Conservation (phyloP, 1,140 invertebrate species). For the Coenobita brevimanus region DNA sequence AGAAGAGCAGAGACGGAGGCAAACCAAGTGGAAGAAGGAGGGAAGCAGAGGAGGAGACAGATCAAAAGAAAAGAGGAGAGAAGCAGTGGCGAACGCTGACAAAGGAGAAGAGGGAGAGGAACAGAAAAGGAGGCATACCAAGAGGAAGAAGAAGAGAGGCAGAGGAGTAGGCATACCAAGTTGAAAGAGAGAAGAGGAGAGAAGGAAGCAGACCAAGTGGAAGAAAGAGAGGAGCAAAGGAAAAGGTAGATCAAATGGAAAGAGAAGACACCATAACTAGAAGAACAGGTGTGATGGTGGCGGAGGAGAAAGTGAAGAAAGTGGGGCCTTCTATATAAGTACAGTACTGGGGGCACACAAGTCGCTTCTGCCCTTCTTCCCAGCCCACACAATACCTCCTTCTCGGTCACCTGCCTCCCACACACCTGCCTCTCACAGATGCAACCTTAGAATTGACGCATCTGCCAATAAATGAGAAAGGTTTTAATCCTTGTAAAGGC, state of each 20-base stretch:
- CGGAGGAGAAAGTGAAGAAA: neutral
- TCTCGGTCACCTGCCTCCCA: too few species aligned
- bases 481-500: too few species aligned
- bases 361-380: too few species aligned
- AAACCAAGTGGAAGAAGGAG: neutral
- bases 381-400: too few species aligned
- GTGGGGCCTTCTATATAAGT: neutral
- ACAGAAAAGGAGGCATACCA: neutral
- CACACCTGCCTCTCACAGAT: too few species aligned
- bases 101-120: neutral
- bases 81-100: neutral
- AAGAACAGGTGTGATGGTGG: neutral
- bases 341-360: neutral
- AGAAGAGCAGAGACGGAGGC: neutral
- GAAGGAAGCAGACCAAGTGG: too few species aligned
- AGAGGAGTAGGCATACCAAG: neutral
- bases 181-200: neutral
- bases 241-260: too few species aligned
- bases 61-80: neutral
- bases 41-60: neutral
- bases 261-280: too few species aligned
- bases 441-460: too few species aligned
- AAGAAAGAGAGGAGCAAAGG: too few species aligned
- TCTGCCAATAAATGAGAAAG: too few species aligned
- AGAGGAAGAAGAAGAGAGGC: neutral